These are phyloP conservation scores for Nyctalus aviator DNA, from an alignment of 2,797 vertebrate species.

Conservation along the genomic window DNA sequence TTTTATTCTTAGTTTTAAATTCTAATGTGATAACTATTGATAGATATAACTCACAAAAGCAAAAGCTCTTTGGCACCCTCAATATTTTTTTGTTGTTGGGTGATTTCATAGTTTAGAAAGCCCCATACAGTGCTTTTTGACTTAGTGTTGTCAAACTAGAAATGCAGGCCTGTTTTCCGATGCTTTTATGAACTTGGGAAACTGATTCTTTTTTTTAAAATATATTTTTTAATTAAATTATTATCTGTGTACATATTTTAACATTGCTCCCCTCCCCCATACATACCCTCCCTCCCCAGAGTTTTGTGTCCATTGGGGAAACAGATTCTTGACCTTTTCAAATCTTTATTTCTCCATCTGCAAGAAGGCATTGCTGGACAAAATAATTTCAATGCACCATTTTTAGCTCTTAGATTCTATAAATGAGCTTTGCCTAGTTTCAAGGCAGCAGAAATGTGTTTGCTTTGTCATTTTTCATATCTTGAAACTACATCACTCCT, in stretches of 20 bases:
- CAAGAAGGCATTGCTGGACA: background rate
- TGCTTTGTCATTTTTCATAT: constrained; percentile 35
- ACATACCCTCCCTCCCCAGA: no score
- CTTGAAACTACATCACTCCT: background rate
- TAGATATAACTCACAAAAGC: background rate
- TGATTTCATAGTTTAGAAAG: background rate
- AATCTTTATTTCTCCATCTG: constrained; percentile 7
- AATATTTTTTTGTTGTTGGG: background rate
- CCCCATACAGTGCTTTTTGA: background rate
- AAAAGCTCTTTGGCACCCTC: background rate
- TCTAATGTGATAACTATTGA: background rate
- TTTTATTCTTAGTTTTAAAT: constrained; percentile 21
- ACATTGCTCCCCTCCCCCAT: no score
- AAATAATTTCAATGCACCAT: background rate
- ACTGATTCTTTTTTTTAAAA: background rate
- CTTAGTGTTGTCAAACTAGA: background rate
- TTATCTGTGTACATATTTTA: no score
- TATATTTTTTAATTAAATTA: no score
- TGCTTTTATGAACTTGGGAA: background rate
- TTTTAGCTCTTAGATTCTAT: constrained; percentile 21
- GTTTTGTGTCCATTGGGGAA: background rate
- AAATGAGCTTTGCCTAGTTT: background rate
- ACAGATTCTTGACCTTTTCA: constrained; percentile 9
- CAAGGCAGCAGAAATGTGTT: constrained; percentile 30
- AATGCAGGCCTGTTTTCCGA: background rate